Conservation (phyloP, 1,140 invertebrate species). For the Temnothorax longispinosus region DNA sequence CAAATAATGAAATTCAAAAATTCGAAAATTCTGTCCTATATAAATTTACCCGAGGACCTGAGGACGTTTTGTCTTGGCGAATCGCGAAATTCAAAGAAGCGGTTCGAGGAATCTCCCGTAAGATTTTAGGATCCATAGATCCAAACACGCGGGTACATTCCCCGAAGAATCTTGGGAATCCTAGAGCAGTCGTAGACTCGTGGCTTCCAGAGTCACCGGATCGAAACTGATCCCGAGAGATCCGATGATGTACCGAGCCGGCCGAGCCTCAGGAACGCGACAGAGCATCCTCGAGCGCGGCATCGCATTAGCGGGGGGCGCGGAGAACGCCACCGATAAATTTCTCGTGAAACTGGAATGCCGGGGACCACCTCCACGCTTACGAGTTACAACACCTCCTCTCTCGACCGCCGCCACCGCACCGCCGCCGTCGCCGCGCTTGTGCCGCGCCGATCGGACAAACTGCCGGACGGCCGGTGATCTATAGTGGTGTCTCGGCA, state of each 20-base stretch:
- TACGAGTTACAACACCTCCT: conserved; percentile 84
- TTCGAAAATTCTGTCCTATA: background rate
- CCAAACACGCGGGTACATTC: background rate
- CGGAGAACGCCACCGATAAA: conserved; percentile 81
- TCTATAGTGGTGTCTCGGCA: conserved; percentile 81
- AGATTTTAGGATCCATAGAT: background rate
- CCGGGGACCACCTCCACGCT: conserved; percentile 81
- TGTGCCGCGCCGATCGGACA: conserved; percentile 78
- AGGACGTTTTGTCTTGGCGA: background rate
- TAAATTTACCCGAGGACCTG: background rate
- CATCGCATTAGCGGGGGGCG: conserved; percentile 49
- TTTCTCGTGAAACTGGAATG: conserved; percentile 83
- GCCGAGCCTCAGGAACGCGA: background rate
- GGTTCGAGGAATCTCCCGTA: background rate
- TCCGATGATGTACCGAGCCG: conserved; percentile 7
- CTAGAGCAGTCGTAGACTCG: background rate
- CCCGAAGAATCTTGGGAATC: background rate
- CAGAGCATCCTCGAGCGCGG: background rate
- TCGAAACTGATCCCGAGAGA: conserved; percentile 17
- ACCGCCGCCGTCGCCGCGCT: conserved; percentile 56
- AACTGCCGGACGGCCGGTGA: conserved; percentile 78
- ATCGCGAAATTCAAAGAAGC: background rate
- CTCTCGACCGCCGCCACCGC: conserved; percentile 37
- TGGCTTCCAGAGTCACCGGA: background rate
- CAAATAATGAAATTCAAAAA: background rate